Evolutionary conservation across 1,140 invertebrate species (phyloP), one percentile per base, ranked within the genome.

Genomic region (Platyscapa corneri): DNA sequence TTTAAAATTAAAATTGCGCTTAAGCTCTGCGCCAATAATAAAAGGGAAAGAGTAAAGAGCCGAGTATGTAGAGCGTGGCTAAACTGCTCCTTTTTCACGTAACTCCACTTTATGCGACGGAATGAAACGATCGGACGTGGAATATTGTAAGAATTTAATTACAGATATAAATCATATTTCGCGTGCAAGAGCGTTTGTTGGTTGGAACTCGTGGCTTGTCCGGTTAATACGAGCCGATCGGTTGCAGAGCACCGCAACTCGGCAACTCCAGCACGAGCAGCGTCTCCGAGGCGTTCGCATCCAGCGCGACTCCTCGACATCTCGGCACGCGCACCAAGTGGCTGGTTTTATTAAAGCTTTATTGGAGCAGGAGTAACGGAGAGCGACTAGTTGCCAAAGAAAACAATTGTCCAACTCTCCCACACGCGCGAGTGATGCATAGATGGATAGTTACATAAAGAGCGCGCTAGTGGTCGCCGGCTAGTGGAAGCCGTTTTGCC

Each of bases 401-500:
- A 23, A 72, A 39, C 67, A 39, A 6, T 3, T 39, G 67, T 72
- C 34, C 20, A 14, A 23, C 34, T 39, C 34, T 72, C 10, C 32
- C 32, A 18, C 27, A 39, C 39, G n/a, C n/a, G 32, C 39, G 67
- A 72, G 20, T 72, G 67, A 72, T 37, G 67, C 67, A 74, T 74
- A 42, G 37, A 74, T 42, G 37, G 7, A 81, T 72, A 70, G 30
- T 81, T 81, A 72, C 65, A 46, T 81, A 81, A 72, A 81, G 42
- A 5, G 37, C 30, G 37, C 6, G n/a, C n/a, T n/a, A 39, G 14
- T n/a, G 49, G 78, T 12, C 64, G 56, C 30, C 56, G 34, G n/a
- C 37, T 37, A 18, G 30, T 14, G 75, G n/a, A 32, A 60, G 32
- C 34, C 77, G 78, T 30, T 80, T 72, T 37, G 65, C 80, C 67